Conservation (phyloP, 1,140 invertebrate species). For the Dendrolimus punctatus region DNA sequence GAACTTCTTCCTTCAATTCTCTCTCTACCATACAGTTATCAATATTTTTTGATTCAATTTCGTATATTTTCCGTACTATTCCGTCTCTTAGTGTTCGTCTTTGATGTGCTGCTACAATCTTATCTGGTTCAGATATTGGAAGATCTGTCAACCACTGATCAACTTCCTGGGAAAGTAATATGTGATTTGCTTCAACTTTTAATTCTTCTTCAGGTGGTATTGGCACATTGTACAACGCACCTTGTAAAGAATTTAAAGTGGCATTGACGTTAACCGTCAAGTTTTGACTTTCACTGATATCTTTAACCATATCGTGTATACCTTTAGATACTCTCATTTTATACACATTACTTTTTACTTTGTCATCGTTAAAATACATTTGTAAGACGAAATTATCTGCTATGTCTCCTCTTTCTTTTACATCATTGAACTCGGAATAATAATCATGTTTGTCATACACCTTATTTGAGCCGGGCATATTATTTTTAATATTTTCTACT, state of each 20-base stretch:
- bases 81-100: slow-evolving; percentile 25
- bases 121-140: slow-evolving; percentile 20
- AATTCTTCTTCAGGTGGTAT: slow-evolving; percentile 26
- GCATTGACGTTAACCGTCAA: slow-evolving; percentile 21
- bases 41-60: slow-evolving; percentile 21
- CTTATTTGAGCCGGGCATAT: slow-evolving; percentile 16
- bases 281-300: slow-evolving; percentile 25
- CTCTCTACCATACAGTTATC: slow-evolving; percentile 11
- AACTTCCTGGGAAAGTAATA: slow-evolving; percentile 35
- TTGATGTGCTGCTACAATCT: slow-evolving; percentile 19
- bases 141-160: slow-evolving; percentile 45
- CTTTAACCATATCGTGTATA: slow-evolving; percentile 24
- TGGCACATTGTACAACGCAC: slow-evolving; percentile 33
- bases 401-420: slow-evolving; percentile 31
- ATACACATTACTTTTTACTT: slow-evolving; percentile 26
- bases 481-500: slow-evolving; percentile 20
- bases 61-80: slow-evolving; percentile 32
- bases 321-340: slow-evolving; percentile 31
- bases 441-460: slow-evolving; percentile 9
- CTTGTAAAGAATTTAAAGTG: slow-evolving; percentile 33
- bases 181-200: slow-evolving; percentile 38
- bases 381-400: slow-evolving; percentile 37
- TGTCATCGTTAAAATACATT: slow-evolving; percentile 28
- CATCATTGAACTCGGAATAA: slow-evolving; percentile 25
- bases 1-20: slow-evolving; percentile 25